These are phyloP conservation scores for Hycleus cichorii DNA, from an alignment of 1,140 invertebrate species.

Conservation along the genomic window DNA sequence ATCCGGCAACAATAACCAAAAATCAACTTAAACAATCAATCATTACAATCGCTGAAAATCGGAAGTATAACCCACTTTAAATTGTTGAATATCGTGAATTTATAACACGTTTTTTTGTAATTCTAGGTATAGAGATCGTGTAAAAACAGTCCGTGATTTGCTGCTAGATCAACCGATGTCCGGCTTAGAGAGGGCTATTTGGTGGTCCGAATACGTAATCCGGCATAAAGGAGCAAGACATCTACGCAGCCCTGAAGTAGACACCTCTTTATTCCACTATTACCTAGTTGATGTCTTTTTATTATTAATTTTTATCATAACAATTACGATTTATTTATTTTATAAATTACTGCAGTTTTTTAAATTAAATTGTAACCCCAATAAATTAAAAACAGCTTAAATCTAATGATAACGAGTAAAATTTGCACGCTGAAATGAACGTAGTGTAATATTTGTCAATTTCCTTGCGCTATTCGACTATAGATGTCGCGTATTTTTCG, in stretches of 20 bases:
- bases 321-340: no score
- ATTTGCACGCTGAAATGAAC: no score
- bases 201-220: slow-evolving; percentile 43
- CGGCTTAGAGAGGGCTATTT: slow-evolving; percentile 35
- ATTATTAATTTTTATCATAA: no score
- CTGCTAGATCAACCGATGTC: slow-evolving; percentile 26
- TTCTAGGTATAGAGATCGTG: slow-evolving; percentile 4
- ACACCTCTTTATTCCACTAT: slow-evolving; percentile 38
- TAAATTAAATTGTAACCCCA: no score
- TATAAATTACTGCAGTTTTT: no score
- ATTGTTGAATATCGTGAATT: not conserved
- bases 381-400: no score
- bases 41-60: slow-evolving; percentile 6
- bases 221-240: slow-evolving; percentile 34
- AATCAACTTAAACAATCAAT: slow-evolving; percentile 15
- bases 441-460: no score
- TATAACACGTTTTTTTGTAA: not conserved
- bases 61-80: not conserved
- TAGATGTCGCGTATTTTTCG: no score
- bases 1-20: slow-evolving; percentile 10
- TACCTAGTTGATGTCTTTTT: slow-evolving; percentile 37
- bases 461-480: no score
- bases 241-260: slow-evolving; percentile 27
- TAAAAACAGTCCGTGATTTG: not conserved
- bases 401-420: no score